Percentiles rank a stretch among this genome's conserved stretches.
Conservation (phyloP, 2,113 vertebrate genomes). For the Sinocyclocheilus maitianheensis region DNA sequence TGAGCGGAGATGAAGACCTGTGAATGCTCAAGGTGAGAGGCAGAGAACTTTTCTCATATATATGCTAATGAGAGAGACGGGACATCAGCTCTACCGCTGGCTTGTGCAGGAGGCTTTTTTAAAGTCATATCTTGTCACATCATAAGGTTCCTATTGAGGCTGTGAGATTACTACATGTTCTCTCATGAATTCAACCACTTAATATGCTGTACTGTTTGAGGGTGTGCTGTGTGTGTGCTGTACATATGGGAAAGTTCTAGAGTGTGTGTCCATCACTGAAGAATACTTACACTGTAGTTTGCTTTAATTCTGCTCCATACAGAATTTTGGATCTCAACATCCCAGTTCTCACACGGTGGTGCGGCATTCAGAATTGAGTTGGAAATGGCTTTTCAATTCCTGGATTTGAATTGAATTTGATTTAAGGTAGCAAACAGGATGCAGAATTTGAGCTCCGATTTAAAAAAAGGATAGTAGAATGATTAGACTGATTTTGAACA, state of each 20-base stretch:
- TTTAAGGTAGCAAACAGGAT: not conserved
- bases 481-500: not conserved
- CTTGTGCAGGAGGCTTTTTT: constrained; percentile 62
- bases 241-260: constrained; percentile 16
- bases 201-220: constrained; percentile 33
- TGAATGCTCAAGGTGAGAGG: constrained; percentile 67
- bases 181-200: constrained; percentile 47
- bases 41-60: constrained; percentile 76
- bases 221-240: not conserved
- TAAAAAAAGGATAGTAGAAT: not conserved
- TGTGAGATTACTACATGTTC: constrained; percentile 57
- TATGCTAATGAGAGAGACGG: constrained; percentile 76
- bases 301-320: not conserved
- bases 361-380: not conserved
- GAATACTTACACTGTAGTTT: not conserved
- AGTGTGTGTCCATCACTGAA: constrained; percentile 4
- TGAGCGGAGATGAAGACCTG: constrained; percentile 45
- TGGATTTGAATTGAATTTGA: not conserved
- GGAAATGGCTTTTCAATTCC: not conserved
- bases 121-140: constrained; percentile 66
- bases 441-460: not conserved
- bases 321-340: not conserved
- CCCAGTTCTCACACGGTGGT: not conserved
- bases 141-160: constrained; percentile 63
- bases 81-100: constrained; percentile 58